Evolutionary conservation across 2,113 vertebrate species (phyloP).

Genomic region (Ceyx margarethae): DNA sequence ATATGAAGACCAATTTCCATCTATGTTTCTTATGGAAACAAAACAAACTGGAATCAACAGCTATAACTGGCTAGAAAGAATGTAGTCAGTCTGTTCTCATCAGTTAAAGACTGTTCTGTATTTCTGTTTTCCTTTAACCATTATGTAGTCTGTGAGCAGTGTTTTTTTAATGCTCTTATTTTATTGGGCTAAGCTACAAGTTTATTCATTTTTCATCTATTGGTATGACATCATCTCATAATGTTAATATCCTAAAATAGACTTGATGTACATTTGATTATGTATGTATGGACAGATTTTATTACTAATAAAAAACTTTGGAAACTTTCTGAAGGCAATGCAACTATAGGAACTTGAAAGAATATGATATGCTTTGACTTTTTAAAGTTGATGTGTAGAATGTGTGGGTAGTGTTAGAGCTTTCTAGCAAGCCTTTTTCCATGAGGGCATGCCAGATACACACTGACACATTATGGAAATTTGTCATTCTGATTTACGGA

Average conservation of each 20-base stretch:
- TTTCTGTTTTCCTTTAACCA: not conserved
- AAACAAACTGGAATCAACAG: not conserved
- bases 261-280: not conserved
- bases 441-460: not conserved
- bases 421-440: not conserved
- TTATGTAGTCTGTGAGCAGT: not conserved
- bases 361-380: not conserved
- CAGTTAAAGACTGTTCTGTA: not conserved
- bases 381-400: not conserved
- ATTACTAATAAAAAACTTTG: not conserved
- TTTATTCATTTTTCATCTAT: not conserved
- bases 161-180: not conserved
- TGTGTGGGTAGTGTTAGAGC: not conserved
- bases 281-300: not conserved
- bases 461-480: slow-evolving; percentile 23
- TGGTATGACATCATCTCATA: not conserved
- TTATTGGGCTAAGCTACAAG: not conserved
- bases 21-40: not conserved
- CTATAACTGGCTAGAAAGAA: not conserved
- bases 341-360: not conserved
- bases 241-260: not conserved
- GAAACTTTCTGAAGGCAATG: not conserved
- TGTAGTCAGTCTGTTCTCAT: not conserved
- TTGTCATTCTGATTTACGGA: slow-evolving; percentile 29
- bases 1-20: not conserved